Evolutionary conservation across 2,888 invertebrate species (phyloP), one percentile per base, ranked within the genome.

Genomic region (Drosophila emarginata): DNA sequence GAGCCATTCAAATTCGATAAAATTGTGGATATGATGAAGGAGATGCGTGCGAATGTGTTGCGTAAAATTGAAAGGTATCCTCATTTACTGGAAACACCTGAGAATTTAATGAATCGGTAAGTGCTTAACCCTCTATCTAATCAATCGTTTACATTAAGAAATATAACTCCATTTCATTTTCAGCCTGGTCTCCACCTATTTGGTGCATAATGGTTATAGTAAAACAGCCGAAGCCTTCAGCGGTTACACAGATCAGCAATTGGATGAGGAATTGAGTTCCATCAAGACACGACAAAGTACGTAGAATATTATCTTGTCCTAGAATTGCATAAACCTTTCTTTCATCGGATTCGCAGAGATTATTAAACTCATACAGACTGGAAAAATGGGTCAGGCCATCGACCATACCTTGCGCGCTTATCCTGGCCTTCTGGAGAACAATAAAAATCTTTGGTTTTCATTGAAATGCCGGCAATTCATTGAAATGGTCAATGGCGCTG

Each of bases 381-480:
- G 99, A 5, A 95, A 97, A 82, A 97, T 99, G 95, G 97, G 98
- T 61, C 98, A 98, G 92, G 99, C 99, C 74, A 97, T 99, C 89
- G 97, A 97, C 89, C 93, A 95, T 80, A 98, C 98, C 68, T 95
- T 96, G 90, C 94, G 96, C 86, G 93, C 97, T 79, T 99, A 98
- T 93, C 99, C 99, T 3, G 97, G 96, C n/a, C 94, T 99, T 72
- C 93, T 99, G 89, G 98, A 98, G 92, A 94, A 95, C 66, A 97
- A 98, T 93, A 95, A 95, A 83, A 97, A 98, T 92, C 94, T 99
- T 86, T 94, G 97, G 91, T 99, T 99, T 93, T 96, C 97, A 94
- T 94, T 99, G 89, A 98, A 98, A 93, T 98, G 98, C 91, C 95
- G 99, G 74, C 99, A 99, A 93, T 99, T 99, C 93, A 97, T 99